Evolutionary conservation across 30 jellyfish, hydroid and myxozoan genomes (phyloP), one percentile per base, ranked within the genome.

Genomic region (Aurelia sp.): DNA sequence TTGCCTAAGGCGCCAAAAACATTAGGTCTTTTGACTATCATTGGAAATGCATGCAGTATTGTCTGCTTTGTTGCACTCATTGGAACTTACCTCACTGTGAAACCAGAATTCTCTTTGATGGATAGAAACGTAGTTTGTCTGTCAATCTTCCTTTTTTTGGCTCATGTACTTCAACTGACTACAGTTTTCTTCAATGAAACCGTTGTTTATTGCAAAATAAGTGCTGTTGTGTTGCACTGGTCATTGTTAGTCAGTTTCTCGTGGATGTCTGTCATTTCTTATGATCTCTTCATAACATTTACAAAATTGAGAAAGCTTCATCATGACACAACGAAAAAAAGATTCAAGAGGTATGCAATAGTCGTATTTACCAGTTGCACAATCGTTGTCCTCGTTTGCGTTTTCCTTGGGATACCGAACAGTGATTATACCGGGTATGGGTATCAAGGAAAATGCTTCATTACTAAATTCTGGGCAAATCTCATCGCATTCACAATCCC

Each of bases 191-290:
- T 55, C 38, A 51, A 53, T n/a, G 27, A 13, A n/a, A 38, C 24
- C 68, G 24, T 27, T 27, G 19, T 9, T 24, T 58, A 58, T 12
- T 85, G 94, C 82, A 74, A 74, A 73, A 57, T 66, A 21, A 30
- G 63, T 17, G 88, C 88, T 12, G 64, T 85, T 35, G 22, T 85
- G n/a, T 82, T 85, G 41, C 94, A 85, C 40, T 85, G 94, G 94
- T 63, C 94, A 2, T 58, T 62, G 1, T 38, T 85, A 67, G 50
- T 71, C 33, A 76, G 75, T 22, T 85, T 85, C 64, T 16, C 67
- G 21, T 85, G 94, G 94, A 85, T 74, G 85, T 22, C 81, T 21
- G 57, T 59, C 58, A 72, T 85, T 11, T 85, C 94, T 27, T 60
- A n/a, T 30, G 88, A 85, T 48, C 30, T 85, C 65, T 85, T 72